These are phyloP conservation scores for Spermophilus dauricus DNA, from an alignment of 2,113 vertebrate species.

Conservation along the genomic window DNA sequence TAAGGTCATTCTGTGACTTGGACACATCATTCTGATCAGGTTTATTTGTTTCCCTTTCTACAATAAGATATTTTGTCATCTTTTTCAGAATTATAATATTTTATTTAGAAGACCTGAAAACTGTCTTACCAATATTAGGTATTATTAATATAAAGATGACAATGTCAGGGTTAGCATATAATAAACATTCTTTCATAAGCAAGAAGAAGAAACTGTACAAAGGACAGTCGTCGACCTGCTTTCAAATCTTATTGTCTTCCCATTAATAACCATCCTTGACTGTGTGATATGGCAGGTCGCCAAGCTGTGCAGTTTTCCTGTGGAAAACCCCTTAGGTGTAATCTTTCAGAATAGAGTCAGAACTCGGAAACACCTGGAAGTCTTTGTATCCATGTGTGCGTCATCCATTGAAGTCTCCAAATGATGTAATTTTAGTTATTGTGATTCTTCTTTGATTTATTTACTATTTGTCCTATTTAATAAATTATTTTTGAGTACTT, in stretches of 20 bases:
- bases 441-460: background rate
- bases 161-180: background rate
- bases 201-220: background rate
- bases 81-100: conserved; percentile 11
- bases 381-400: background rate
- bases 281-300: background rate
- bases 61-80: background rate
- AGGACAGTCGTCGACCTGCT: background rate
- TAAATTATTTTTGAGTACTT: background rate
- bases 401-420: background rate
- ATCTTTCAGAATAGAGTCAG: conserved; percentile 23
- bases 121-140: background rate
- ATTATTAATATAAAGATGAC: background rate
- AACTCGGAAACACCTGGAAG: conserved; percentile 57
- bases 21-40: background rate
- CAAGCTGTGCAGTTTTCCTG: background rate
- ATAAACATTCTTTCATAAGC: background rate
- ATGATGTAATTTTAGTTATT: background rate
- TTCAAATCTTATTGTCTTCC: conserved; percentile 31
- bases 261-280: background rate
- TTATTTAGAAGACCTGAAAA: conserved; percentile 52
- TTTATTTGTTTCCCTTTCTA: background rate
- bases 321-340: conserved; percentile 3
- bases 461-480: background rate
- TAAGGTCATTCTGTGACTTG: conserved; percentile 15